Base-by-base conservation (phyloP, 2,888 invertebrate species). In the Cordylochernes scorpioides region DNA sequence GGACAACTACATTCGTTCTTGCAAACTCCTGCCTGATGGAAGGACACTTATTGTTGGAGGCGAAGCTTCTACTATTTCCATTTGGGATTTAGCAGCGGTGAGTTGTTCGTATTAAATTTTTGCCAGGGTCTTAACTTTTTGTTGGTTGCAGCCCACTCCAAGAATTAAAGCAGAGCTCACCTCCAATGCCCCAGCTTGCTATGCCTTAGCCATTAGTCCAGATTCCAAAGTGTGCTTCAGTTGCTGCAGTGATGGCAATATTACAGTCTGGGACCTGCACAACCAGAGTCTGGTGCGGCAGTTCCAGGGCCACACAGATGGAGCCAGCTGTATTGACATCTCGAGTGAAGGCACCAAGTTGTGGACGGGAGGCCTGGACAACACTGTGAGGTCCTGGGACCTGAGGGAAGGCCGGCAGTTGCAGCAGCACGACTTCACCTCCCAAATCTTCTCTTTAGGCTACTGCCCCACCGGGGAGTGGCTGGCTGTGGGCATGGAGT, bases 221-320 rank as follows among this genome's bases (percentile, higher is more conserved):
- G 88, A 91, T 53, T 78, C 80, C 16, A 86, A 86, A 61, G 77
- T 84, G 35, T 86, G 88, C 63, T 91, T 86, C 62, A 82, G 82
- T 49, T 91, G 88, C 57, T 88, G 88, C 58, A 80, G 80, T 29
- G 88, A 91, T 55, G 88, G 88, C 25, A 80, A 86, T 59, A 84
- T 88, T 42, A 80, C 84, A 8, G 82, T 88, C 13, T 86, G 86
- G 86, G 86, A 88, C 57, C 62, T 88, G 4, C 82, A 80, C 57
- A 84, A 78, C 53, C 80, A 84, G 55, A 71, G 73, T 8, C 58
- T 84, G 45, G 80, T 86, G 39, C 62, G 55, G 36, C 52, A 57
- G 36, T 57, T 63, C 44, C 54, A 55, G 54, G 91, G 82, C 0
- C 88, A 88, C 57, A 80, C 78, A 29, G 88, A 88, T 53, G 86